Evolutionary conservation across 2,888 invertebrate genomes (phyloP).

Genomic region (Rhingia rostrata): DNA sequence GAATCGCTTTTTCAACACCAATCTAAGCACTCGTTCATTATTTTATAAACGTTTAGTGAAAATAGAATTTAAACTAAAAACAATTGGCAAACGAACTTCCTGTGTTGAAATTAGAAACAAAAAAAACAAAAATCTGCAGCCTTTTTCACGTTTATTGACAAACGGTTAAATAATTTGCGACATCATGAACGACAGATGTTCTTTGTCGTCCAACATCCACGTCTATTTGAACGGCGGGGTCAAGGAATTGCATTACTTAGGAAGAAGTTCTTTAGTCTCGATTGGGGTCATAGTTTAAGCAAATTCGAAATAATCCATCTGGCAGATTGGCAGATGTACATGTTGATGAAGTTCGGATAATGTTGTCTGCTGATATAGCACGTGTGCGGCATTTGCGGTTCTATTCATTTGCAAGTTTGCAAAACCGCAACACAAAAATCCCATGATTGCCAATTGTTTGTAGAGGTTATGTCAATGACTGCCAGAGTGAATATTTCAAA

Average conservation of each 20-base stretch:
- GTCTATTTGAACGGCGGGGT: slow-evolving; percentile 5
- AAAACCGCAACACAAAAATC: slow-evolving; percentile 36
- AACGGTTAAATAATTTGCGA: slow-evolving; percentile 44
- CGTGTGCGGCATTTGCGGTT: slow-evolving; percentile 24
- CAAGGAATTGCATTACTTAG: slow-evolving; percentile 17
- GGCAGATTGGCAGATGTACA: slow-evolving; percentile 44
- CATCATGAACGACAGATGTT: slow-evolving; percentile 42
- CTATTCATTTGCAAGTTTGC: slow-evolving; percentile 14
- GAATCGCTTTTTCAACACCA: not conserved
- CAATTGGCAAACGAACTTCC: slow-evolving; percentile 35
- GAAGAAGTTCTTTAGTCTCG: slow-evolving; percentile 24
- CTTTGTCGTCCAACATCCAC: not conserved
- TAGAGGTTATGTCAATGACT: slow-evolving; percentile 64
- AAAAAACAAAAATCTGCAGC: not conserved
- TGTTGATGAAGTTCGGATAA: slow-evolving; percentile 49
- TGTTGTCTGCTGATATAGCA: slow-evolving; percentile 62
- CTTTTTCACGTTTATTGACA: slow-evolving; percentile 24
- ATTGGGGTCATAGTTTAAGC: slow-evolving; percentile 59
- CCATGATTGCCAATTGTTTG: slow-evolving; percentile 62
- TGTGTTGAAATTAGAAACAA: slow-evolving; percentile 25
- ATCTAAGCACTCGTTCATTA: not conserved
- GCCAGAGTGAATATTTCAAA: slow-evolving; percentile 48
- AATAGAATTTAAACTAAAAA: not conserved
- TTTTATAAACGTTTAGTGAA: not conserved
- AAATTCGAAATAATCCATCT: slow-evolving; percentile 72